Evolutionary conservation across 2,797 vertebrate species (phyloP).

Genomic region (Lacerta bilineata): DNA sequence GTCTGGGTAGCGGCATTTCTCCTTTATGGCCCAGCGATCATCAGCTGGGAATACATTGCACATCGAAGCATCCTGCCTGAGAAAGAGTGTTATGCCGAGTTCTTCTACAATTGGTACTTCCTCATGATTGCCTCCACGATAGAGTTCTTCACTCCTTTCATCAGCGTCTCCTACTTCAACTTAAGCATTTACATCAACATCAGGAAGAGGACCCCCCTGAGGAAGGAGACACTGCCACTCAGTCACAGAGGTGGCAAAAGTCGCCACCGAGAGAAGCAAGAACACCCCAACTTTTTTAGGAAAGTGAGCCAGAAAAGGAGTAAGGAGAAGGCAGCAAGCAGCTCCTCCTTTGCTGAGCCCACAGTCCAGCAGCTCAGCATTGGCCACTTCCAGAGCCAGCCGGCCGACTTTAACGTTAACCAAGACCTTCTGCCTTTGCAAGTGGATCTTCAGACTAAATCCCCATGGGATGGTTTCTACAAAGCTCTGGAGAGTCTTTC

Average conservation of each 20-base stretch:
- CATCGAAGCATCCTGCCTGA: slow-evolving; percentile 78
- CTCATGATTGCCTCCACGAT: slow-evolving; percentile 82
- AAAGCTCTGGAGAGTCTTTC: slow-evolving; percentile 60
- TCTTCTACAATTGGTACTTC: slow-evolving; percentile 86
- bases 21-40: slow-evolving; percentile 82
- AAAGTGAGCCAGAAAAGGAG: slow-evolving; percentile 57
- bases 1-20: slow-evolving; percentile 84
- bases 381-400: slow-evolving; percentile 57
- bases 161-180: slow-evolving; percentile 83
- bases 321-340: slow-evolving; percentile 47
- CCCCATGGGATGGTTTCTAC: slow-evolving; percentile 50
- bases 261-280: slow-evolving; percentile 61
- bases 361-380: slow-evolving; percentile 38
- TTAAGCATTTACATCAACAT: slow-evolving; percentile 85
- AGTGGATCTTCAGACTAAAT: slow-evolving; percentile 64
- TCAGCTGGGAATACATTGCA: slow-evolving; percentile 81
- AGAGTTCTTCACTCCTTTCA: slow-evolving; percentile 85
- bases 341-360: slow-evolving; percentile 47
- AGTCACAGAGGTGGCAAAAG: slow-evolving; percentile 68
- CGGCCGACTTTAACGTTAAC: slow-evolving; percentile 54
- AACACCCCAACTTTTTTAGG: slow-evolving; percentile 76
- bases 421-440: slow-evolving; percentile 75
- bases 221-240: slow-evolving; percentile 62
- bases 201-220: slow-evolving; percentile 74
- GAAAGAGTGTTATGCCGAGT: slow-evolving; percentile 82